Evolutionary conservation across 1,140 invertebrate species (phyloP).

Genomic region (Periplaneta americana): DNA sequence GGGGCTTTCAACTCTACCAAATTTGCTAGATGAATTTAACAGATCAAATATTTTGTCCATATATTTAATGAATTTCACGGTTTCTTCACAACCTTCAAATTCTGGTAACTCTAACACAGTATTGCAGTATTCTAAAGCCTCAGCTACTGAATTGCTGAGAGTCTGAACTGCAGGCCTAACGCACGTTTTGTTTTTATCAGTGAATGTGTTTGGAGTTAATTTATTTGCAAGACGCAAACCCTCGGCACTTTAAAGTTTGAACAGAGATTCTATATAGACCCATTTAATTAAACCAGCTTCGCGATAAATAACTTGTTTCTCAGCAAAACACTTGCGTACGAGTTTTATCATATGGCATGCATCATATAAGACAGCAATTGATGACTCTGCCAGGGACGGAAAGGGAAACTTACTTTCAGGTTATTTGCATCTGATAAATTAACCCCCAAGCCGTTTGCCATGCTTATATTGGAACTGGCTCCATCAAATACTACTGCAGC

Average conservation of each 20-base stretch:
- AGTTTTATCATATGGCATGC: neutral
- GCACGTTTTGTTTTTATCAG: neutral
- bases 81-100: neutral
- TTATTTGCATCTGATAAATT: no score
- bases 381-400: no score
- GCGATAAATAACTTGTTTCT: neutral
- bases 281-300: neutral
- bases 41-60: neutral
- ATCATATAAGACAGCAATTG: neutral
- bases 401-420: no score
- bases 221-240: neutral
- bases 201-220: neutral
- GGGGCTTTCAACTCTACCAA: neutral
- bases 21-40: neutral
- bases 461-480: no score
- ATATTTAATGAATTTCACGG: neutral
- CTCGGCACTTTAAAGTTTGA: no score
- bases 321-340: neutral
- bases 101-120: neutral
- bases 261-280: neutral
- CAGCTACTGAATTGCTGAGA: neutral
- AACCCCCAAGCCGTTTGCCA: no score
- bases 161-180: no score
- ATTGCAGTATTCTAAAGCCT: neutral
- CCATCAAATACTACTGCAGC: no score